A percentile compares a stretch with the other conserved stretches of the same genome.
Conservation (phyloP, 2,113 vertebrate species). For the Pyxicephalus adspersus region DNA sequence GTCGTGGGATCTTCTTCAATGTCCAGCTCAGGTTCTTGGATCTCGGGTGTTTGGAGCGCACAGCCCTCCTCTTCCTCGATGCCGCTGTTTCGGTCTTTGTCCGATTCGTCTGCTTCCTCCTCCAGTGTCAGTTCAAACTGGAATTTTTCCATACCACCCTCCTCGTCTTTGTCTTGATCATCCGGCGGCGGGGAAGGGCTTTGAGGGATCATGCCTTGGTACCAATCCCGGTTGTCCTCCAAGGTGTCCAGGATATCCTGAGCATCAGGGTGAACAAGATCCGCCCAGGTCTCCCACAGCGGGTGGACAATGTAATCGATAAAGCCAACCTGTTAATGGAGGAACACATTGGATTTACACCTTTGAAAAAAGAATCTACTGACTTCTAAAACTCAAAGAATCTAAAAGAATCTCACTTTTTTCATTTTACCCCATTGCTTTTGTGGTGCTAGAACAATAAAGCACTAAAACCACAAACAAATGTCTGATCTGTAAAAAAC, state of each 20-base stretch:
- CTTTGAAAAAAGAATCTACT: no score
- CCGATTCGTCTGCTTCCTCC: conserved; percentile 61
- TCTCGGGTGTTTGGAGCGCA: not conserved
- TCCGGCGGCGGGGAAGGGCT: conserved; percentile 83
- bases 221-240: conserved; percentile 94
- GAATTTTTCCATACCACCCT: conserved; percentile 73
- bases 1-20: conserved; percentile 44
- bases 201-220: conserved; percentile 88
- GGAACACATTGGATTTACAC: not conserved
- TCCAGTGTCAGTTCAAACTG: conserved; percentile 77
- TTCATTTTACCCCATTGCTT: no score
- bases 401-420: no score
- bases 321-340: conserved; percentile 82
- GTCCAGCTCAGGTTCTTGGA: conserved; percentile 48
- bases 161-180: conserved; percentile 71
- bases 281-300: conserved; percentile 92
- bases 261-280: conserved; percentile 90
- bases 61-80: conserved; percentile 54
- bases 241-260: conserved; percentile 91
- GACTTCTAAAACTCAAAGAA: no score
- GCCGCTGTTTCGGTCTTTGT: conserved; percentile 36
- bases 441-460: no score
- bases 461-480: no score
- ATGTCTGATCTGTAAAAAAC: no score
- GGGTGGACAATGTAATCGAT: conserved; percentile 95